These are phyloP conservation scores for Ochotona curzoniae DNA, from an alignment of 2,113 vertebrate genomes.

Conservation along the genomic window DNA sequence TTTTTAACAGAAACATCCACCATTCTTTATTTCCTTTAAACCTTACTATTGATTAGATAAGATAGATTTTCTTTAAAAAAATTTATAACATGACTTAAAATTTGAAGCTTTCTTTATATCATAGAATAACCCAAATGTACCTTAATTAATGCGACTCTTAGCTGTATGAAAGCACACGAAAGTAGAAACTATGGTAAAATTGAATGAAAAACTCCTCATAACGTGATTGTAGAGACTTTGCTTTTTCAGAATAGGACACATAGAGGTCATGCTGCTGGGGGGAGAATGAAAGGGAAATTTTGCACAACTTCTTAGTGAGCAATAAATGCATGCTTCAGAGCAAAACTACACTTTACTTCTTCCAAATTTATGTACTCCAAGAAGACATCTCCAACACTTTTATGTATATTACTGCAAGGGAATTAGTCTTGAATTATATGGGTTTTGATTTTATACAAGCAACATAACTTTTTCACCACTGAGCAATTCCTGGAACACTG, in stretches of 20 bases:
- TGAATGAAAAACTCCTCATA: neutral
- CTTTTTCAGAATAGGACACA: neutral
- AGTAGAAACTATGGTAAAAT: neutral
- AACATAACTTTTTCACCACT: neutral
- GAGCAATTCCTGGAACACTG: neutral
- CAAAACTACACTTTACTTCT: neutral
- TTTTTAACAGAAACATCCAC: neutral
- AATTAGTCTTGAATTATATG: constrained; percentile 45
- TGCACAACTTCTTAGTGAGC: neutral
- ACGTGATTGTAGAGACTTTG: neutral
- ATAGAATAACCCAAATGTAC: neutral
- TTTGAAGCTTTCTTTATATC: neutral
- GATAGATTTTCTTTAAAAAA: neutral
- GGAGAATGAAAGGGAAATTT: neutral
- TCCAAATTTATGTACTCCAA: constrained; percentile 21
- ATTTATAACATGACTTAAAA: neutral
- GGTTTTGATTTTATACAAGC: constrained; percentile 29
- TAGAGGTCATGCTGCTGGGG: neutral
- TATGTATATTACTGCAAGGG: neutral
- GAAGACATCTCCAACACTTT: constrained; percentile 12
- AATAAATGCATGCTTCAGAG: constrained; percentile 29
- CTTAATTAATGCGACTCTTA: neutral
- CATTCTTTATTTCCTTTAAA: neutral
- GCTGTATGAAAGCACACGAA: neutral
- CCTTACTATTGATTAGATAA: neutral